Conservation (phyloP, 2,113 vertebrate species). For the Myotis davidii region DNA sequence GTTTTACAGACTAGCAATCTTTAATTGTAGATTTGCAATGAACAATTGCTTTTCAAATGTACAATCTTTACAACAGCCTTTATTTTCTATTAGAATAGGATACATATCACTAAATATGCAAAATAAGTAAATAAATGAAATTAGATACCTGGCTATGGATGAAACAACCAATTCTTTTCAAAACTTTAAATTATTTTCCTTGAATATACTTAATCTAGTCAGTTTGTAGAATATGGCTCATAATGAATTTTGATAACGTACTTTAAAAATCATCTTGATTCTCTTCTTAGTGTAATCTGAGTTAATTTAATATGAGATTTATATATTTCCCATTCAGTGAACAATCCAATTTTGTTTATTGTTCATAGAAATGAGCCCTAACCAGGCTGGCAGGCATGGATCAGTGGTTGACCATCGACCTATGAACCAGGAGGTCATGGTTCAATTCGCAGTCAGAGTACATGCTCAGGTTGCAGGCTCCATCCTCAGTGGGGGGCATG, state of each 20-base stretch:
- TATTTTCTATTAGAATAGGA: not conserved
- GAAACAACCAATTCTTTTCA: not conserved
- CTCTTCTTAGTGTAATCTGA: not conserved
- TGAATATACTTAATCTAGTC: not conserved
- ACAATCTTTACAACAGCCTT: not conserved
- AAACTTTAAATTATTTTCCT: not conserved
- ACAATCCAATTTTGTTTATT: not conserved
- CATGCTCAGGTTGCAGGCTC: no score
- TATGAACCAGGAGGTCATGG: no score
- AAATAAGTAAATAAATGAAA: not conserved
- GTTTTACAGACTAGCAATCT: not conserved
- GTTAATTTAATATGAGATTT: not conserved
- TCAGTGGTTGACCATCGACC: no score
- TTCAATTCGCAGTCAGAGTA: no score
- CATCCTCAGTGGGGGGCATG: no score
- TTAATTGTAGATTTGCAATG: constrained; percentile 2
- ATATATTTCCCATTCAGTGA: not conserved
- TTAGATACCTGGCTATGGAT: not conserved
- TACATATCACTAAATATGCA: not conserved
- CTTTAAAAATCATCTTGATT: not conserved
- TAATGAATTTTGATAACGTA: not conserved
- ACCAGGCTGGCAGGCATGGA: not conserved
- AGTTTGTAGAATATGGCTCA: not conserved
- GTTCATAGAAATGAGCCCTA: not conserved
- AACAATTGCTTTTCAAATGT: constrained; percentile 29